Evolutionary conservation across 2,797 vertebrate genomes (phyloP).

Genomic region (Helicolenus hilgendorfi): DNA sequence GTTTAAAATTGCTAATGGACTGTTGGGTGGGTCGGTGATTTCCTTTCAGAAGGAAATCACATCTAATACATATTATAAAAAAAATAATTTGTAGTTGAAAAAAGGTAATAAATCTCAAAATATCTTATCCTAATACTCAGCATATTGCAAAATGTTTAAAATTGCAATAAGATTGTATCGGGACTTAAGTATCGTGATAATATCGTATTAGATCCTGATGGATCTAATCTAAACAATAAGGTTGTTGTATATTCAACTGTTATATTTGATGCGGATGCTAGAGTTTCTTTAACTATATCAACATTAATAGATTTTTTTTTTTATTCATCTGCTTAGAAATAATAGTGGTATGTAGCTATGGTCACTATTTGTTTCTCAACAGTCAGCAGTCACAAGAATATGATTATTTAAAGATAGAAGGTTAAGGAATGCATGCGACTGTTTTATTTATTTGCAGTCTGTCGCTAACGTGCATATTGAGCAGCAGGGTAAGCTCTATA

Average conservation of each 20-base stretch:
- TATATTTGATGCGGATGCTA: neutral
- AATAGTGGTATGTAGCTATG: neutral
- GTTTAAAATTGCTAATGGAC: too few species aligned
- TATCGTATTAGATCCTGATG: too few species aligned
- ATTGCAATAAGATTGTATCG: too few species aligned
- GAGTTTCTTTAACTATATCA: neutral
- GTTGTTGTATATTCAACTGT: neutral
- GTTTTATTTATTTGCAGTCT: slow-evolving; percentile 39
- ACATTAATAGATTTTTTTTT: neutral
- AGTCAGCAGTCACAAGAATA: slow-evolving; percentile 21
- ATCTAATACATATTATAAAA: too few species aligned
- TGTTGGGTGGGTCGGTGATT: too few species aligned
- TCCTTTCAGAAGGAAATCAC: too few species aligned
- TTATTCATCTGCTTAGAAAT: neutral
- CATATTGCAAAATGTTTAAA: too few species aligned
- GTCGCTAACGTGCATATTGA: slow-evolving; percentile 56
- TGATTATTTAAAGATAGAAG: slow-evolving; percentile 34
- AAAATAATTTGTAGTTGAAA: too few species aligned
- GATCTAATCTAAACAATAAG: too few species aligned
- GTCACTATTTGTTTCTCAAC: slow-evolving; percentile 18
- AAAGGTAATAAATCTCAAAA: too few species aligned
- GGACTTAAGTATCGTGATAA: too few species aligned
- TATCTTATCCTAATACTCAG: too few species aligned
- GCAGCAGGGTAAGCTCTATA: slow-evolving; percentile 40
- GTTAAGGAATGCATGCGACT: slow-evolving; percentile 40